Evolutionary conservation across 2,888 invertebrate genomes (phyloP), one percentile per base, ranked within the genome.

Genomic region (Eupeodes latifasciatus): DNA sequence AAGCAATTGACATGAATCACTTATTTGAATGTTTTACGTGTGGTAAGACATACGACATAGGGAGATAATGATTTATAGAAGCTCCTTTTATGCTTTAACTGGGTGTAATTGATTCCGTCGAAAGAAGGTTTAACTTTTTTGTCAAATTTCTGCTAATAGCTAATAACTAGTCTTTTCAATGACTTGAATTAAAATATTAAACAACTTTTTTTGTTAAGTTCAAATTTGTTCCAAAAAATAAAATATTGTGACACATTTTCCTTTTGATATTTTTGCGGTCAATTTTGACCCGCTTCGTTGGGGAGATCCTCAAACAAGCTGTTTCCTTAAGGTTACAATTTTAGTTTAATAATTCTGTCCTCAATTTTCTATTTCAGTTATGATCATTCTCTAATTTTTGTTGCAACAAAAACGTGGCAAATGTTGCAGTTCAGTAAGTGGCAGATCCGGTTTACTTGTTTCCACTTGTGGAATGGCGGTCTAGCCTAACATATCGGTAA

Each of bases 391-490:
- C 76, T 91, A 91, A 77, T 91, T 91, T 88, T 90, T 91, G 83
- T 91, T 92, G 87, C 91, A 93, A 92, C 93, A 93, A 92, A 93
- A 93, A 89, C 91, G 93, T 67, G 91, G 92, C 27, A 95, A 94
- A 36, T 83, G 90, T 11, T 90, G 19, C 19, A 19, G 90, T 95
- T 27, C 90, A 16, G 91, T 2, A 16, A 91, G 92, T 4, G 97
- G 96, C 74, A 98, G 98, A 98, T 96, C 98, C 0, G 94, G 96
- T 27, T 98, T 98, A 98, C 97, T 97, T 64, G 96, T 96, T 59
- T 98, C 98, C 7, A 95, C 97, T 0, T 98, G 98, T 93, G 98
- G 92, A 98, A 98, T 90, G 98, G 98, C 1, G 98, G 98, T 44
- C 97, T 98, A 76, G 96, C 98, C 14, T 96, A 97, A 85, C 98